Evolutionary conservation across 2,888 invertebrate species (phyloP).

Genomic region (Scaeva pyrastri): DNA sequence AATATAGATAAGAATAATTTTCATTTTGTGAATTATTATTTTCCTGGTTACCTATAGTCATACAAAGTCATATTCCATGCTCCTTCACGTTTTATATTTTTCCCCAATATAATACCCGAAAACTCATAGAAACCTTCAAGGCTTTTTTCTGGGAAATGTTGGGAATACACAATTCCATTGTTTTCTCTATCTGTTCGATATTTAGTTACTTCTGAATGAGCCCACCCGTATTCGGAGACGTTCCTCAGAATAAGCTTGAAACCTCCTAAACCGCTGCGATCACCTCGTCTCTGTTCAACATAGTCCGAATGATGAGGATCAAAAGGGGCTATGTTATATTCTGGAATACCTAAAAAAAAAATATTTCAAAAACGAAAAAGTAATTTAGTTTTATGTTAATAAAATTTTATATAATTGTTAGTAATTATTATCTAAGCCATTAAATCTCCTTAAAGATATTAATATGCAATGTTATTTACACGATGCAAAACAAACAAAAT

Average conservation of each 20-base stretch:
- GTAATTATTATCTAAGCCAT: too few species aligned
- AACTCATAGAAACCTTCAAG: slow-evolving; percentile 89
- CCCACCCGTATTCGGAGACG: slow-evolving; percentile 91
- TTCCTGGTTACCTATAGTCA: slow-evolving; percentile 85
- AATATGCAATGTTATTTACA: too few species aligned
- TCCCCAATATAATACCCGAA: slow-evolving; percentile 87
- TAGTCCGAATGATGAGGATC: slow-evolving; percentile 91
- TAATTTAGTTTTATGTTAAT: too few species aligned
- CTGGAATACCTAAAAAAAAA: slow-evolving; percentile 87
- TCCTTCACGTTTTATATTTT: slow-evolving; percentile 87
- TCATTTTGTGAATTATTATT: slow-evolving; percentile 27
- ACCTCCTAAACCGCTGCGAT: slow-evolving; percentile 87
- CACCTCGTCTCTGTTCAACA: slow-evolving; percentile 87
- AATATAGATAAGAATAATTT: slow-evolving; percentile 32
- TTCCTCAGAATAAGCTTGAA: slow-evolving; percentile 89
- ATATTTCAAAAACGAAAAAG: not conserved
- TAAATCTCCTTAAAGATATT: too few species aligned
- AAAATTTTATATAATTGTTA: too few species aligned
- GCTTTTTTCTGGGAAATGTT: slow-evolving; percentile 92
- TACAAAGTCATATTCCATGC: slow-evolving; percentile 91
- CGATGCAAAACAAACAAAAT: too few species aligned
- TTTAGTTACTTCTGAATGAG: slow-evolving; percentile 90
- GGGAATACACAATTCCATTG: slow-evolving; percentile 89
- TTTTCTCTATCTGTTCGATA: slow-evolving; percentile 89
- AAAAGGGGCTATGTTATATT: slow-evolving; percentile 89